These are phyloP conservation scores for Ruditapes philippinarum DNA, from an alignment of 1,140 invertebrate species.

Conservation along the genomic window DNA sequence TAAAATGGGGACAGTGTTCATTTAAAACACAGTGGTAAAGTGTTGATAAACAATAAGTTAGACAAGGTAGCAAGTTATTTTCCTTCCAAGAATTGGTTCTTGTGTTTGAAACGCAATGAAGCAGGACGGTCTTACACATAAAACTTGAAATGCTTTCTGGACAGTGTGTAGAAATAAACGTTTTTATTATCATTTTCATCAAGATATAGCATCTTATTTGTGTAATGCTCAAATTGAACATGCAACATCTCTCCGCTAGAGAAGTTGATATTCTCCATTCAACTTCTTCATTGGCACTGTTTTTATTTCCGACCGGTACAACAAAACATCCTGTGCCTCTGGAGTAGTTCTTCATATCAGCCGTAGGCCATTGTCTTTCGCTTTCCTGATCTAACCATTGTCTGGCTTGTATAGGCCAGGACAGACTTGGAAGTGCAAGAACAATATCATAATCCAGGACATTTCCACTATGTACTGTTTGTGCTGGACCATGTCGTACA, in stretches of 20 bases:
- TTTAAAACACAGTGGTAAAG: background rate
- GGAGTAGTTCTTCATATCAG: background rate
- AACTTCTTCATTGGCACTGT: background rate
- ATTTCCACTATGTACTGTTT: background rate
- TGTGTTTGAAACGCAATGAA: background rate
- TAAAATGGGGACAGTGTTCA: background rate
- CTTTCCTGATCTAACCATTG: background rate
- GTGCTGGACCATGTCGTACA: background rate
- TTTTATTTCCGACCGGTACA: background rate
- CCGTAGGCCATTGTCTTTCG: background rate
- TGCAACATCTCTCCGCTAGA: background rate
- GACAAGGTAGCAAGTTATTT: background rate
- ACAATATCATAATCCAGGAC: background rate
- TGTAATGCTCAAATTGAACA: too few relatives aligned
- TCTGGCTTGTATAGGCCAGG: background rate
- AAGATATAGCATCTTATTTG: too few relatives aligned
- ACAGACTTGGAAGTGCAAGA: background rate
- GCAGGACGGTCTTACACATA: background rate
- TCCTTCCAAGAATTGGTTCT: background rate
- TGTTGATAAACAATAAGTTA: background rate
- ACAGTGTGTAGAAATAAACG: background rate
- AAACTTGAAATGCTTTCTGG: too few relatives aligned
- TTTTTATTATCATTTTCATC: too few relatives aligned
- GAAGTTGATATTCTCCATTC: too few relatives aligned
- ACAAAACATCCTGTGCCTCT: background rate